phyloP scores from a whole-genome alignment of 2,113 vertebrate genomes.

The Gasterosteus nipponicus region DNA sequence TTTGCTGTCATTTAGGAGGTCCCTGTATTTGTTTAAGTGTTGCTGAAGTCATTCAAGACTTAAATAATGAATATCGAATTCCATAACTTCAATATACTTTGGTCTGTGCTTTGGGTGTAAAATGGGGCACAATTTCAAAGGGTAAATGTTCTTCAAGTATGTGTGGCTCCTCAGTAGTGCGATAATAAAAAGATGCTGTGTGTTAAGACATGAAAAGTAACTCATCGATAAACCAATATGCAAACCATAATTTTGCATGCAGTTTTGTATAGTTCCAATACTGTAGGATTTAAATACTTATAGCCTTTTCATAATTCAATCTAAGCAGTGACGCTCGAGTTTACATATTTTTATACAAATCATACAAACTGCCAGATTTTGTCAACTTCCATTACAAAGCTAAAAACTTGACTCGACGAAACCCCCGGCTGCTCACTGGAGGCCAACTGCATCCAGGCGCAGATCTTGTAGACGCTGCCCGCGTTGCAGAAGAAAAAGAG shows the following conservation, averaged over 20 bases:
- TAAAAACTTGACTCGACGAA: background rate
- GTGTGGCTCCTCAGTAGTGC: background rate
- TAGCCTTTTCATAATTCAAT: background rate
- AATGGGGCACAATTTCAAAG: background rate
- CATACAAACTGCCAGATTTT: background rate
- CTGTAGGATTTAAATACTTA: background rate
- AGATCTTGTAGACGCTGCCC: slow-evolving; percentile 96
- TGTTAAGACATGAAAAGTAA: background rate
- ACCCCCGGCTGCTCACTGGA: slow-evolving; percentile 83
- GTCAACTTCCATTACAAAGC: background rate
- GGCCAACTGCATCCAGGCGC: slow-evolving; percentile 98
- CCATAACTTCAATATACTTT: background rate
- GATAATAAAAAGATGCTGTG: background rate
- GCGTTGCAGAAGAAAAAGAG: slow-evolving; percentile 98
- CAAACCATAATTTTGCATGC: background rate
- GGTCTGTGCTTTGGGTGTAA: background rate
- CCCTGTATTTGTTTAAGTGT: background rate
- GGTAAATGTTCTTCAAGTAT: background rate
- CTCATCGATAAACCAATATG: background rate
- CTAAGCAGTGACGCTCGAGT: background rate
- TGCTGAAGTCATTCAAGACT: background rate
- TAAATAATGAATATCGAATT: background rate
- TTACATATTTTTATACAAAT: background rate
- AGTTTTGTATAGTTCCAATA: background rate
- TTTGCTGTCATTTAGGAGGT: background rate